Conservation (phyloP, 2,113 vertebrate genomes). For the Rostratula benghalensis region DNA sequence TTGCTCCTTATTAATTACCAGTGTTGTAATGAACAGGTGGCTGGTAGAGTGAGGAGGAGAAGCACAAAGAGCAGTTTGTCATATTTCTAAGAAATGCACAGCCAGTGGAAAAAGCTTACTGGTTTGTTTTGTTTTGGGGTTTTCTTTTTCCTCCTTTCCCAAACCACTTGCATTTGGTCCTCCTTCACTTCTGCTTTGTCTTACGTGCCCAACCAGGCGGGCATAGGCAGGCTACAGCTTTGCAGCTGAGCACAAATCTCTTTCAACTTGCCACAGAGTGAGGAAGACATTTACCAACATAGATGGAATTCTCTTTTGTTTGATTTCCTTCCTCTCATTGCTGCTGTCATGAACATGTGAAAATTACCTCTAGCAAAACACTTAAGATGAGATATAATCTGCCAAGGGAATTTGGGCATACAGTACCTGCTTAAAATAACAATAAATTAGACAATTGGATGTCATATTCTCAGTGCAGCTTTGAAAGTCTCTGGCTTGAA, state of each 20-base stretch:
- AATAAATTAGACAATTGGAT: slow-evolving; percentile 47
- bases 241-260: neutral
- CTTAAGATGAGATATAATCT: slow-evolving; percentile 51
- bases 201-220: neutral
- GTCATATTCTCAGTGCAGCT: neutral
- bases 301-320: slow-evolving; percentile 44
- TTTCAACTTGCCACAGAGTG: neutral
- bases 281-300: slow-evolving; percentile 1
- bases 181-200: neutral
- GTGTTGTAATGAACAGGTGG: neutral
- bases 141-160: neutral
- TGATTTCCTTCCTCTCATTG: slow-evolving; percentile 39
- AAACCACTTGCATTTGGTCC: neutral
- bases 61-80: neutral
- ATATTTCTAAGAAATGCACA: neutral
- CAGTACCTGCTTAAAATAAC: slow-evolving; percentile 61
- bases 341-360: slow-evolving; percentile 38
- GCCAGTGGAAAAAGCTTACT: neutral
- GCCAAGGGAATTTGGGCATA: slow-evolving; percentile 40
- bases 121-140: neutral
- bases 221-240: neutral
- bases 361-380: slow-evolving; percentile 55
- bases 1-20: neutral
- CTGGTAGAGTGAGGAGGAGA: neutral
- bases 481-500: slow-evolving; percentile 35